A percentile compares a stretch with the other conserved stretches of the same genome.
Evolutionary conservation across 2,113 vertebrate genomes (phyloP).

Genomic region (Zonotrichia leucophrys): DNA sequence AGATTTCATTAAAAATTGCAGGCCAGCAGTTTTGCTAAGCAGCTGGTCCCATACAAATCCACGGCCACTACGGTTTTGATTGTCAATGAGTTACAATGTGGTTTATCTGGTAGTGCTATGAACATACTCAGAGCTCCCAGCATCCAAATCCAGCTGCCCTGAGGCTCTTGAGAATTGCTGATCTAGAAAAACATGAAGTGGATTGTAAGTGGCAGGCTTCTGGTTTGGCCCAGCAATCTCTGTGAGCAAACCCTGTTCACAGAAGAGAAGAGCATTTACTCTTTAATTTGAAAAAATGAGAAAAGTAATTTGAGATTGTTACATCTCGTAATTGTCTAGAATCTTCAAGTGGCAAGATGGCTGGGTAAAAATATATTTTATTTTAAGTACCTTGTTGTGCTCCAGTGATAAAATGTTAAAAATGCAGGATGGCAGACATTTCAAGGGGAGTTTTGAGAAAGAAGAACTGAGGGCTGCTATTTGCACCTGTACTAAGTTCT

Average conservation of each 20-base stretch:
- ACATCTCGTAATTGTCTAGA: not conserved
- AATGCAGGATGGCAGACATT: slow-evolving; percentile 18
- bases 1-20: not conserved
- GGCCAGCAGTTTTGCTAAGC: not conserved
- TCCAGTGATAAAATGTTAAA: slow-evolving; percentile 44
- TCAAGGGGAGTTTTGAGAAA: slow-evolving; percentile 3
- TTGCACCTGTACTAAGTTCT: not conserved
- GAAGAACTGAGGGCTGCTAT: not conserved
- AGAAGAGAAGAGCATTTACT: not conserved
- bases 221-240: not conserved
- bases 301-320: slow-evolving; percentile 46
- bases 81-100: not conserved
- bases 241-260: not conserved
- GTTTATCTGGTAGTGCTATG: not conserved
- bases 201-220: not conserved
- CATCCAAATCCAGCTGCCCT: not conserved
- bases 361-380: slow-evolving; percentile 11
- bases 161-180: not conserved
- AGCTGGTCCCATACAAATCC: not conserved
- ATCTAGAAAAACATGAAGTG: not conserved
- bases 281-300: not conserved
- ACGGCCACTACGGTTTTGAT: not conserved
- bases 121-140: not conserved
- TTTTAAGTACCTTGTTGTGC: slow-evolving; percentile 54
- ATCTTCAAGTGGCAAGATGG: slow-evolving; percentile 15